A percentile compares a stretch with the other conserved stretches of the same genome.
phyloP scores from a whole-genome alignment of 2,797 vertebrate species.

The Mallotus villosus region DNA sequence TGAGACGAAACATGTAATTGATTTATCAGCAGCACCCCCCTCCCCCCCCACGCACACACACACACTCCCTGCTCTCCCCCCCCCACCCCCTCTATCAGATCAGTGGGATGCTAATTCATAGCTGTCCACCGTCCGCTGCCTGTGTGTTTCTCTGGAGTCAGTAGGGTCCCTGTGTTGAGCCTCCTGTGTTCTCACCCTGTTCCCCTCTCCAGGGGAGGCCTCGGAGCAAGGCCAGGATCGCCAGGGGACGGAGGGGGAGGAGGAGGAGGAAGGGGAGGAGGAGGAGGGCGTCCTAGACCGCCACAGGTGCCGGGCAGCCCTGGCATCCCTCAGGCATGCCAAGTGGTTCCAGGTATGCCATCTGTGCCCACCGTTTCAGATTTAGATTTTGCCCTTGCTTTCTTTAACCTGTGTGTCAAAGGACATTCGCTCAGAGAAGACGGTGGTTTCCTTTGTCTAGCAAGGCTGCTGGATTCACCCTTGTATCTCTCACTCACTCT shows the following conservation, averaged over 20 bases:
- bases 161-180: slow-evolving; percentile 76
- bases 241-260: background rate
- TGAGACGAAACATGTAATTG: slow-evolving; percentile 33
- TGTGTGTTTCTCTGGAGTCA: slow-evolving; percentile 36
- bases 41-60: slow-evolving; percentile 13
- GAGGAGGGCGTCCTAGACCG: slow-evolving; percentile 84
- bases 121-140: slow-evolving; percentile 55
- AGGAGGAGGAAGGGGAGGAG: slow-evolving; percentile 10
- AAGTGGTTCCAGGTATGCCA: slow-evolving; percentile 97
- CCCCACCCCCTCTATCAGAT: slow-evolving; percentile 49
- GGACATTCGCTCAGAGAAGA: background rate
- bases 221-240: slow-evolving; percentile 72
- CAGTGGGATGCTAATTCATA: slow-evolving; percentile 60
- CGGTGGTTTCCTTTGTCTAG: background rate
- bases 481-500: no score
- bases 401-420: background rate
- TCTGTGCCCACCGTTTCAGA: slow-evolving; percentile 76
- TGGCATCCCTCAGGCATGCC: slow-evolving; percentile 90
- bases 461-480: background rate
- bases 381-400: background rate
- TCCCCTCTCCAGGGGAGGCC: slow-evolving; percentile 82
- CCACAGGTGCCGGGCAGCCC: slow-evolving; percentile 87
- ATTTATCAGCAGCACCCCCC: slow-evolving; percentile 29
- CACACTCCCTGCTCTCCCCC: background rate
- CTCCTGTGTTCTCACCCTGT: slow-evolving; percentile 76